These are phyloP conservation scores for Poeciliopsis turneri DNA, from an alignment of 2,797 vertebrate species.

Conservation along the genomic window DNA sequence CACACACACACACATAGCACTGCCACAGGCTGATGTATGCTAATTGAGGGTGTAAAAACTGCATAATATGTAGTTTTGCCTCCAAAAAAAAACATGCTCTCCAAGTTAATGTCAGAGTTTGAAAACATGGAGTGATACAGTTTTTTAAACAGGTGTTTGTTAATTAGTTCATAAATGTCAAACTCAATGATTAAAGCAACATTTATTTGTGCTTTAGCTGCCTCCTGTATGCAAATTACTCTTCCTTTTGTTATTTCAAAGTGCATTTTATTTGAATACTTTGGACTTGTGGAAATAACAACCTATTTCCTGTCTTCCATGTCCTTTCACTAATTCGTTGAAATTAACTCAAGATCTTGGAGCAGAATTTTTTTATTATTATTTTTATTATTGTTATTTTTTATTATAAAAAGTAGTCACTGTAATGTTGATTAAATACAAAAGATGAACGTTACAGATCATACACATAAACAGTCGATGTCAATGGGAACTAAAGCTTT, in stretches of 20 bases:
- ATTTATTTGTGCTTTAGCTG: background rate
- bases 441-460: background rate
- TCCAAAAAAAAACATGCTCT: background rate
- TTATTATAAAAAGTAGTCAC: background rate
- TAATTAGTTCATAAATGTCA: background rate
- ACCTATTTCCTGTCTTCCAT: background rate
- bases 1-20: conserved; percentile 16
- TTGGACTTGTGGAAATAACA: background rate
- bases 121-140: background rate
- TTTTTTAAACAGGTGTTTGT: background rate
- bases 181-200: background rate
- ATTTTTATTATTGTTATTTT: no score
- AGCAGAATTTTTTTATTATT: background rate
- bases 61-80: conserved; percentile 32
- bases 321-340: background rate
- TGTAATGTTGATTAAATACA: background rate
- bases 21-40: conserved; percentile 33
- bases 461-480: background rate
- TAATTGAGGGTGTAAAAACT: conserved; percentile 34
- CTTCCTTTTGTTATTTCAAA: background rate
- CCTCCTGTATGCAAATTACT: background rate
- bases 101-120: background rate
- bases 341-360: background rate
- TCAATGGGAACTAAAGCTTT: background rate
- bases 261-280: background rate